A percentile compares a stretch with the other conserved stretches of the same genome.
Conservation (phyloP, 2,888 invertebrate species). For the Drosophila macrothrix region DNA sequence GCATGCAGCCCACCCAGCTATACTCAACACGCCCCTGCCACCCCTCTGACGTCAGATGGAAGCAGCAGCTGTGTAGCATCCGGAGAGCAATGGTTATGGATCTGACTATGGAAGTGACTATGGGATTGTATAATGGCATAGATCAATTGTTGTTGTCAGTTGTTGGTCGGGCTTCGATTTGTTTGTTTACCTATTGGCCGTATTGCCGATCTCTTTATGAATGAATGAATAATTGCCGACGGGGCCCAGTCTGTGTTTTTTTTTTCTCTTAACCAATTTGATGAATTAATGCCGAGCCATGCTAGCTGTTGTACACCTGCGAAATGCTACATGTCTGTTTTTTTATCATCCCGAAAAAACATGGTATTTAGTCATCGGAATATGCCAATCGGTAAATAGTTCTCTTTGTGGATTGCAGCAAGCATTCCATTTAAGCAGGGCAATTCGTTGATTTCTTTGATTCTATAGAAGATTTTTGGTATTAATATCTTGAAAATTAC, state of each 20-base stretch:
- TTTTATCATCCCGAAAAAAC: conserved; percentile 12
- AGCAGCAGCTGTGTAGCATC: conserved; percentile 46
- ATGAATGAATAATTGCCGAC: conserved; percentile 77
- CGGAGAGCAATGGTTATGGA: conserved; percentile 21
- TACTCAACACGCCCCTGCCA: not conserved
- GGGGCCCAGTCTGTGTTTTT: conserved; percentile 39
- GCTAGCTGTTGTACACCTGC: conserved; percentile 25
- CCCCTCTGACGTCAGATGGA: conserved; percentile 48
- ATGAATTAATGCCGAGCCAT: conserved; percentile 62
- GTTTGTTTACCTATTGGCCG: conserved; percentile 69
- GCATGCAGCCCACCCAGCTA: conserved; percentile 22
- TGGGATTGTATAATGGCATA: conserved; percentile 50
- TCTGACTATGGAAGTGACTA: conserved; percentile 15
- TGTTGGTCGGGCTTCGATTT: conserved; percentile 42
- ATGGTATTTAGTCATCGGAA: conserved; percentile 13
- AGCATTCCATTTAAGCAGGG: not conserved
- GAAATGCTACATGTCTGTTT: conserved; percentile 15
- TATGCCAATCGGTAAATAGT: conserved; percentile 17
- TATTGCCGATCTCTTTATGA: conserved; percentile 73
- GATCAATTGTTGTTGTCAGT: conserved; percentile 75
- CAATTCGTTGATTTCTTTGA: not conserved
- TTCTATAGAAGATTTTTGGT: not conserved
- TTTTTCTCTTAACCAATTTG: conserved; percentile 41
- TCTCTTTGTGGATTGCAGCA: not conserved
- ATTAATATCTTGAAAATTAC: not conserved